These are phyloP conservation scores for Melangyna quadrimaculata DNA, from an alignment of 2,888 invertebrate species.

Conservation along the genomic window DNA sequence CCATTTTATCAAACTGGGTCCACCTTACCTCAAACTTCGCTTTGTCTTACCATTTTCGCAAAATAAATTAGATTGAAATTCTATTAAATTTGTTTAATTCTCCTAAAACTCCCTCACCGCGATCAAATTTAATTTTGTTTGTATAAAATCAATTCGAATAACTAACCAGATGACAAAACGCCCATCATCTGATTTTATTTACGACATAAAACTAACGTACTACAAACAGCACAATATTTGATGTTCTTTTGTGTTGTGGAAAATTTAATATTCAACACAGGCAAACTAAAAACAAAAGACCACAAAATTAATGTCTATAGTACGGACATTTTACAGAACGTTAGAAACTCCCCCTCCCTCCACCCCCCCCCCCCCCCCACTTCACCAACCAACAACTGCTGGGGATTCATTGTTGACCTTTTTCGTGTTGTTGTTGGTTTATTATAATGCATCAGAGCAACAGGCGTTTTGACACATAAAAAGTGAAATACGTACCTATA, in stretches of 20 bases:
- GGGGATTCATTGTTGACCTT: slow-evolving; percentile 7
- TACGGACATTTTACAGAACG: background rate
- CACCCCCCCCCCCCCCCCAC: background rate
- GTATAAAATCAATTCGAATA: slow-evolving; percentile 18
- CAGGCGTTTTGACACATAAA: slow-evolving; percentile 12
- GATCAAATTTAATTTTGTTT: background rate
- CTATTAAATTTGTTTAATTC: background rate
- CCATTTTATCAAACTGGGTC: no score
- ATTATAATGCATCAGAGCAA: slow-evolving; percentile 2
- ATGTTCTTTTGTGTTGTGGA: slow-evolving; percentile 15
- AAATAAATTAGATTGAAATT: background rate
- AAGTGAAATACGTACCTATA: background rate
- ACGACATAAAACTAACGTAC: background rate
- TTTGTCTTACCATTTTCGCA: background rate
- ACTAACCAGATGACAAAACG: slow-evolving; percentile 28
- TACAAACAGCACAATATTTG: background rate
- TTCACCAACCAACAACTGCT: background rate
- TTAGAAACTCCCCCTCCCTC: no score
- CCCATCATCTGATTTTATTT: slow-evolving; percentile 20
- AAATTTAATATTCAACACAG: slow-evolving; percentile 14
- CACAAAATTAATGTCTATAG: slow-evolving; percentile 14
- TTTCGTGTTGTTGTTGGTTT: slow-evolving; percentile 21
- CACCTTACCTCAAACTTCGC: no score
- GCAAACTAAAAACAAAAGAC: background rate
- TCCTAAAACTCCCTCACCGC: background rate